These are phyloP conservation scores for Drosophila triauraria DNA, from an alignment of 1,140 invertebrate species.

Conservation along the genomic window DNA sequence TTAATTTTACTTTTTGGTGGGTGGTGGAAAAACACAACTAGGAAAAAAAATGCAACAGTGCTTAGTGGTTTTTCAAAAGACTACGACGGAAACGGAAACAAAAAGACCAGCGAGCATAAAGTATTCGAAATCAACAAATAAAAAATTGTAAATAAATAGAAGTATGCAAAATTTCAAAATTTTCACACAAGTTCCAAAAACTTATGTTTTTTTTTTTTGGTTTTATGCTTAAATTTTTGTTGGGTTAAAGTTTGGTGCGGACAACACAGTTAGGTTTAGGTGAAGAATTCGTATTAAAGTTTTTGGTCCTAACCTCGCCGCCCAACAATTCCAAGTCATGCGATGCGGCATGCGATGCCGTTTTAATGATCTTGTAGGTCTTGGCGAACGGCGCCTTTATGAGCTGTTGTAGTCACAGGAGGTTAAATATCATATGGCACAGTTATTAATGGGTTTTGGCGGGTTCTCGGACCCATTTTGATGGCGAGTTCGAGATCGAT, in stretches of 20 bases:
- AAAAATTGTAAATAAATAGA: slow-evolving; percentile 24
- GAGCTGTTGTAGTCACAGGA: slow-evolving; percentile 88
- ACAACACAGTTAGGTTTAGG: slow-evolving; percentile 74
- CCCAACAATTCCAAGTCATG: slow-evolving; percentile 89
- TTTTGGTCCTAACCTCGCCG: slow-evolving; percentile 85
- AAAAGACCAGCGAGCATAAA: slow-evolving; percentile 66
- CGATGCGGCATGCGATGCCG: slow-evolving; percentile 89
- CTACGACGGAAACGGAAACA: slow-evolving; percentile 49
- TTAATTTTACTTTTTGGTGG: slow-evolving; percentile 23
- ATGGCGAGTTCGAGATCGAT: slow-evolving; percentile 30
- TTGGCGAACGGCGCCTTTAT: slow-evolving; percentile 98
- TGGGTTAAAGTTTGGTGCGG: slow-evolving; percentile 53
- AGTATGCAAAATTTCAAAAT: slow-evolving; percentile 55
- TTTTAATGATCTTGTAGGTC: slow-evolving; percentile 97
- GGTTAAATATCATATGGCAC: slow-evolving; percentile 49
- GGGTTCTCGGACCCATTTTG: slow-evolving; percentile 9
- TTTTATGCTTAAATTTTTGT: slow-evolving; percentile 20
- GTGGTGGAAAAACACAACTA: slow-evolving; percentile 20
- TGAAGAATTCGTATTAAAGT: slow-evolving; percentile 74
- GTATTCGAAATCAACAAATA: slow-evolving; percentile 30
- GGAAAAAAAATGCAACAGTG: slow-evolving; percentile 56
- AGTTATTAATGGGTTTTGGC: slow-evolving; percentile 17
- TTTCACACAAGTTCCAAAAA: slow-evolving; percentile 74
- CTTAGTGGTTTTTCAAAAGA: slow-evolving; percentile 25
- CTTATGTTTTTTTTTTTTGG: slow-evolving; percentile 17